Conservation (phyloP, 2,113 vertebrate species). For the Phodopus roborovskii region DNA sequence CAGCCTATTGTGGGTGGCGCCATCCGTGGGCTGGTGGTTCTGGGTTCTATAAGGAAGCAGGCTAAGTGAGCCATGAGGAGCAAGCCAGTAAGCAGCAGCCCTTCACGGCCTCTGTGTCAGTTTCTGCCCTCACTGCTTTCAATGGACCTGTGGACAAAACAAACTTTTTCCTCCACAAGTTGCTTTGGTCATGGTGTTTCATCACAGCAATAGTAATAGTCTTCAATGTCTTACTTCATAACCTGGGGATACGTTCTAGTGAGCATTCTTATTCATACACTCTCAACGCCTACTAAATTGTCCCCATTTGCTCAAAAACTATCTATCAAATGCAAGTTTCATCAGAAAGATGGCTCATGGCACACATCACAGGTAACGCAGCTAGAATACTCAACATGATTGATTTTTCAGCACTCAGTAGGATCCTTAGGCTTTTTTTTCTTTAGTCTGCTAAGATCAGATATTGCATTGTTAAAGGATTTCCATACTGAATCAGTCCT, state of each 20-base stretch:
- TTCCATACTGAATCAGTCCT: not conserved
- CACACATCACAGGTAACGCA: not conserved
- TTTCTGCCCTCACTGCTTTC: not conserved
- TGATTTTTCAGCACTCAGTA: not conserved
- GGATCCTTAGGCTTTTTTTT: not conserved
- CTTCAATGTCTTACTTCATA: slow-evolving; percentile 10
- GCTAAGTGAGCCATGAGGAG: not conserved
- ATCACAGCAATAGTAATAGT: not conserved
- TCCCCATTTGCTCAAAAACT: not conserved
- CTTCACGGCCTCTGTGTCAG: not conserved
- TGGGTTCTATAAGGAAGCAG: not conserved
- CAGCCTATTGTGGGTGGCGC: not conserved
- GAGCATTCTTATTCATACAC: not conserved
- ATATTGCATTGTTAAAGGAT: not conserved
- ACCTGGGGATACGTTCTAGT: not conserved
- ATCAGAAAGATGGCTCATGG: not conserved
- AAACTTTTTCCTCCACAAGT: no score
- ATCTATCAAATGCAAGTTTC: not conserved
- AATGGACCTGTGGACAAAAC: not conserved
- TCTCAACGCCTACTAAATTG: not conserved
- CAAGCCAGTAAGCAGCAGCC: not conserved
- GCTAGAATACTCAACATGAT: not conserved
- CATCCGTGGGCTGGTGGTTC: not conserved
- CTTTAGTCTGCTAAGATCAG: not conserved
- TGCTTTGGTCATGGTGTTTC: no score